phyloP scores from a whole-genome alignment of 2,113 vertebrate species.

The Catharus bicknelli region DNA sequence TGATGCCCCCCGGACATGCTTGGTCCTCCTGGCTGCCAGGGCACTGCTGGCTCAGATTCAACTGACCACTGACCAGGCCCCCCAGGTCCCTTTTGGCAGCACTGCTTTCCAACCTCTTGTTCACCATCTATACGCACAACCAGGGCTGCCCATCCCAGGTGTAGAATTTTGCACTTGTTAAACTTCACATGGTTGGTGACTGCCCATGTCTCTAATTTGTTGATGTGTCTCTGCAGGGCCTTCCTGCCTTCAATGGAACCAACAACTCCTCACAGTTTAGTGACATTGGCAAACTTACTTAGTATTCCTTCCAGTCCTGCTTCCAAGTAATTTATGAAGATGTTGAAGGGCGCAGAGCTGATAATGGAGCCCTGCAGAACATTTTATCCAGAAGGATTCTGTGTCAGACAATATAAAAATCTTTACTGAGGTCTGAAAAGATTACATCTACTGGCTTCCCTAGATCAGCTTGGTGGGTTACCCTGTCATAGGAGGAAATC shows the following conservation, averaged over 20 bases:
- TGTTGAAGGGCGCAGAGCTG: background rate
- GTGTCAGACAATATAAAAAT: background rate
- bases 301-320: background rate
- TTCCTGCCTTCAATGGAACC: fast-evolving
- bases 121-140: background rate
- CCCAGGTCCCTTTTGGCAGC: fast-evolving
- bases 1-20: fast-evolving
- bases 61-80: fast-evolving
- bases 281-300: background rate
- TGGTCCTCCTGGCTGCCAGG: background rate
- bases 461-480: background rate
- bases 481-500: background rate
- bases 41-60: background rate
- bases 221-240: background rate
- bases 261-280: background rate
- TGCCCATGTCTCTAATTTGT: background rate
- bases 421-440: background rate
- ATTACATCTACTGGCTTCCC: background rate
- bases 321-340: background rate
- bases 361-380: background rate
- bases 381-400: background rate
- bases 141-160: background rate
- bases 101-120: background rate
- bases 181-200: fast-evolving
- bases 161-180: background rate